Percentiles rank a stretch among this genome's conserved stretches.
phyloP scores from a whole-genome alignment of 2,797 vertebrate species.

The Podargus strigoides region DNA sequence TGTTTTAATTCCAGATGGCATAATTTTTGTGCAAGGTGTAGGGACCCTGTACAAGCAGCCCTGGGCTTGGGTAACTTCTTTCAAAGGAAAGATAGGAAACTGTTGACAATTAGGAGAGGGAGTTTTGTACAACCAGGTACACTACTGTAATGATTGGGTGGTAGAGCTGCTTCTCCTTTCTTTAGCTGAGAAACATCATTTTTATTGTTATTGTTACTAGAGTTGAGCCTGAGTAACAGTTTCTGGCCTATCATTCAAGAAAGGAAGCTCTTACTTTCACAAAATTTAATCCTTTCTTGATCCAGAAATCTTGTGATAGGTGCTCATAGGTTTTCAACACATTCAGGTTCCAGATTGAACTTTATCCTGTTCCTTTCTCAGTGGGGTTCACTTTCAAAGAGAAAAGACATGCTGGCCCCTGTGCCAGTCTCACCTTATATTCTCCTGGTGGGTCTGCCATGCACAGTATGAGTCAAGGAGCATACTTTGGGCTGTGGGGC shows the following conservation, averaged over 20 bases:
- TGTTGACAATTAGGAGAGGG: background rate
- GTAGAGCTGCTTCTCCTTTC: background rate
- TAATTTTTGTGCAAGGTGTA: background rate
- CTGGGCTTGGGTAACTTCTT: background rate
- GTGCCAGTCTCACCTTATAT: background rate
- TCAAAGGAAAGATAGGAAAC: background rate
- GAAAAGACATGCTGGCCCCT: background rate
- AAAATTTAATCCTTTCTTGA: background rate
- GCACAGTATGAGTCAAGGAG: background rate
- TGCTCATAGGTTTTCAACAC: background rate
- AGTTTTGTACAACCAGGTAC: background rate
- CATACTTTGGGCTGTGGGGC: background rate
- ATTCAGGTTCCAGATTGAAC: background rate
- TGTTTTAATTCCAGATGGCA: background rate
- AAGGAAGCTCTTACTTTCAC: background rate
- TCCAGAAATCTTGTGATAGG: background rate
- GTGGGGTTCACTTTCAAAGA: background rate
- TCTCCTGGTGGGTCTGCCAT: background rate
- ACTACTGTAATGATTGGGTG: background rate
- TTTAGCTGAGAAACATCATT: background rate
- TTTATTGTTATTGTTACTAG: background rate
- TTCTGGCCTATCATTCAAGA: background rate
- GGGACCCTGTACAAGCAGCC: background rate
- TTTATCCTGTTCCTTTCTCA: background rate
- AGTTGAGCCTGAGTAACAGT: background rate